A percentile compares a stretch with the other conserved stretches of the same genome.
These are phyloP conservation scores for Pseudachorutes palmiensis DNA, from an alignment of 1,140 invertebrate genomes.

Conservation along the genomic window DNA sequence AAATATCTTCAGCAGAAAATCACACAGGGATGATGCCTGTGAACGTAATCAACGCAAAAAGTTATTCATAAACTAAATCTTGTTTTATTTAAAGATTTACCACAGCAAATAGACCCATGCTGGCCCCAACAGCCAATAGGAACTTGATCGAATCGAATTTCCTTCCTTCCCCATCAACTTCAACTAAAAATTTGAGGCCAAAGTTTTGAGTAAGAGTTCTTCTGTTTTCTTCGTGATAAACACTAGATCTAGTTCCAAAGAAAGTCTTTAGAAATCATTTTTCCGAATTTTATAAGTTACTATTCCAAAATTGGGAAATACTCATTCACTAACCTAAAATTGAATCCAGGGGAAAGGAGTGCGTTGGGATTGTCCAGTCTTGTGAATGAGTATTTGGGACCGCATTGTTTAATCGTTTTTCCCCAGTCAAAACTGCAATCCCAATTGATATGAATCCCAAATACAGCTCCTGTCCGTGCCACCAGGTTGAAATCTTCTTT, in stretches of 20 bases:
- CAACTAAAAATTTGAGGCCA: conserved; percentile 48
- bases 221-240: conserved; percentile 20
- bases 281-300: background rate
- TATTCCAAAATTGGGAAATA: background rate
- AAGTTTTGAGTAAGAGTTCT: conserved; percentile 46
- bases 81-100: conserved; percentile 39
- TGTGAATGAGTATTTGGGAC: conserved; percentile 47
- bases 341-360: conserved; percentile 43
- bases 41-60: background rate
- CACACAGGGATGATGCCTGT: conserved; percentile 18
- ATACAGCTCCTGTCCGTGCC: conserved; percentile 45
- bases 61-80: background rate
- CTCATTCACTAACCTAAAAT: conserved; percentile 45
- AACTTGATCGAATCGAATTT: conserved; percentile 48
- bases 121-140: conserved; percentile 48
- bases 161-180: conserved; percentile 46
- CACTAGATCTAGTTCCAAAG: conserved; percentile 17
- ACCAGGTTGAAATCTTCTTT: conserved; percentile 42
- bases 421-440: conserved; percentile 49
- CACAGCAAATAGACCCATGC: conserved; percentile 47
- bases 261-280: background rate
- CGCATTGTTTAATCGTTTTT: conserved; percentile 42
- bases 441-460: conserved; percentile 48
- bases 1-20: conserved; percentile 4
- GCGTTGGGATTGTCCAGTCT: conserved; percentile 42